Evolutionary conservation across 2,113 vertebrate species (phyloP).

Genomic region (Carassius gibelio): DNA sequence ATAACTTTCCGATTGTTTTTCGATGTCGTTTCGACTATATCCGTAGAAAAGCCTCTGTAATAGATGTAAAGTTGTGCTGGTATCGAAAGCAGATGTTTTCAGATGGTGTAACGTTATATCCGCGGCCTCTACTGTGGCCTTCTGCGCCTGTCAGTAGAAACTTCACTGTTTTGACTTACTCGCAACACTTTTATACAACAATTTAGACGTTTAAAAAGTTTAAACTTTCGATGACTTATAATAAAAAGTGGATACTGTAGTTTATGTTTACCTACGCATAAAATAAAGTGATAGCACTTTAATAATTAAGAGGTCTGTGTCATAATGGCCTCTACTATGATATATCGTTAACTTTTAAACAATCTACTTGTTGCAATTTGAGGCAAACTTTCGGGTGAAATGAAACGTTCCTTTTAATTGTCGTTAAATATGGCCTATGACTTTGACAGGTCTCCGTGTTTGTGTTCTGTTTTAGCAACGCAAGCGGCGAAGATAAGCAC

Average conservation of each 20-base stretch:
- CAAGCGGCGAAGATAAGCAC: background rate
- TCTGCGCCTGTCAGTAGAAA: conserved; percentile 12
- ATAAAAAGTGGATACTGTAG: background rate
- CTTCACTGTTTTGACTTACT: background rate
- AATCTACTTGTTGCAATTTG: background rate
- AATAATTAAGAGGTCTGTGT: background rate
- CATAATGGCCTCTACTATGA: background rate
- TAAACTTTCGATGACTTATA: too few species aligned
- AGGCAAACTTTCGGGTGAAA: background rate
- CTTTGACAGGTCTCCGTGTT: conserved; percentile 1
- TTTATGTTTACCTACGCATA: background rate
- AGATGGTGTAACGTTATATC: background rate
- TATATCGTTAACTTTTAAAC: background rate
- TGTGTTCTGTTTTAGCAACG: conserved; percentile 30
- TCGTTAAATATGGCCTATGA: background rate
- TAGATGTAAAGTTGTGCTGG: background rate
- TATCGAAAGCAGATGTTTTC: background rate
- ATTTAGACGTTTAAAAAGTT: background rate
- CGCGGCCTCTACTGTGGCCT: conserved; percentile 11
- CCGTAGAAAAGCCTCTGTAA: background rate
- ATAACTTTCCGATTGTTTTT: background rate
- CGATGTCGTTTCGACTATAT: background rate
- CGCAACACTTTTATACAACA: background rate
- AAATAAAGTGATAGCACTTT: background rate
- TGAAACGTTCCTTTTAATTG: background rate